Percentiles rank a stretch among this genome's conserved stretches.
phyloP scores from a whole-genome alignment of 2,888 invertebrate genomes.

The Thyatira batis region DNA sequence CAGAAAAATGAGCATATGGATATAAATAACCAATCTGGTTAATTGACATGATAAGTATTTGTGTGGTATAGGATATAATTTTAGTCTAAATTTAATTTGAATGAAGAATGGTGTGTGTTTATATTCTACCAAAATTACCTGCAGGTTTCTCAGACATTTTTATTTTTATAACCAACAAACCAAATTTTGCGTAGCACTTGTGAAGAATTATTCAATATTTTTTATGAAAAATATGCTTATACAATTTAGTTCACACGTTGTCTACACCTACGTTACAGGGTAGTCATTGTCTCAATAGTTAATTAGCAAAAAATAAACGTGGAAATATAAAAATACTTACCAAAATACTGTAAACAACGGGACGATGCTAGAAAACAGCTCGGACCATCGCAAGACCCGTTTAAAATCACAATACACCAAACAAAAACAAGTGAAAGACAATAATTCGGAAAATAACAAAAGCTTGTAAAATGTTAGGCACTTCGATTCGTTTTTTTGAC shows the following conservation, averaged over 20 bases:
- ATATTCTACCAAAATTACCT: too few relatives aligned
- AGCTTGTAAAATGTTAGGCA: slow-evolving; percentile 54
- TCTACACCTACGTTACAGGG: not conserved
- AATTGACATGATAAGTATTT: too few relatives aligned
- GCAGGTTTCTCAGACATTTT: too few relatives aligned
- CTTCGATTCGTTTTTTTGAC: slow-evolving; percentile 54
- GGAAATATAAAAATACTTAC: slow-evolving; percentile 48
- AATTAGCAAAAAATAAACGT: not conserved
- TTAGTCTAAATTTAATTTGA: too few relatives aligned
- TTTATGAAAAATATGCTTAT: too few relatives aligned
- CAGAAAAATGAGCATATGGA: too few relatives aligned
- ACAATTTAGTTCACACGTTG: not conserved
- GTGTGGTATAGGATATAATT: too few relatives aligned
- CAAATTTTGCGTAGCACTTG: too few relatives aligned
- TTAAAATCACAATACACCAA: slow-evolving; percentile 58
- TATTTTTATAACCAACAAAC: too few relatives aligned
- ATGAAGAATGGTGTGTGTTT: too few relatives aligned
- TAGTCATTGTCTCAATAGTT: not conserved
- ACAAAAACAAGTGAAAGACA: slow-evolving; percentile 46
- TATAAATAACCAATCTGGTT: too few relatives aligned
- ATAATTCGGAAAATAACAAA: slow-evolving; percentile 44
- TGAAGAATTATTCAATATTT: too few relatives aligned
- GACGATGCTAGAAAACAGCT: slow-evolving; percentile 80
- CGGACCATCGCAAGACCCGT: slow-evolving; percentile 72
- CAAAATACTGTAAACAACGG: slow-evolving; percentile 69